Conservation (phyloP, 1,140 invertebrate species). For the Lordiphosa mommai region DNA sequence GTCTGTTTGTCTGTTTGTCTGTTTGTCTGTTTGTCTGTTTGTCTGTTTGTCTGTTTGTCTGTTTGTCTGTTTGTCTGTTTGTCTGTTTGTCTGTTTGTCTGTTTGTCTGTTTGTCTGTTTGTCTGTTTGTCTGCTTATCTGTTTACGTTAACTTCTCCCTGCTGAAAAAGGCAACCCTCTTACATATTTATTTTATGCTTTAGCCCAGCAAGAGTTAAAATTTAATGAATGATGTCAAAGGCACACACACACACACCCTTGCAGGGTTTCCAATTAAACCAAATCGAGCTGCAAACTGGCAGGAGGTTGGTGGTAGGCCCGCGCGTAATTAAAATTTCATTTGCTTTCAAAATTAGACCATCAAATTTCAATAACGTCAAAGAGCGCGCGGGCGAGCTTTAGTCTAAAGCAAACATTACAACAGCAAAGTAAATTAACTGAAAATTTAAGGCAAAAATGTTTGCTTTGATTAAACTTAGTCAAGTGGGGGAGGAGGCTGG, state of each 20-base stretch:
- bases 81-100: too few relatives aligned
- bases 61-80: too few relatives aligned
- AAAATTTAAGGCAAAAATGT: slow-evolving; percentile 54
- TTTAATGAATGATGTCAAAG: slow-evolving; percentile 66
- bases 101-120: too few relatives aligned
- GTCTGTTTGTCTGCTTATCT: too few relatives aligned
- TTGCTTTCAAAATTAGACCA: slow-evolving; percentile 64
- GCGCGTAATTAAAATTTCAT: slow-evolving; percentile 71
- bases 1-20: too few relatives aligned
- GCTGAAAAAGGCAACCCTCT: too few relatives aligned
- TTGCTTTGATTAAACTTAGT: slow-evolving; percentile 62
- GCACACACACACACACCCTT: slow-evolving; percentile 6
- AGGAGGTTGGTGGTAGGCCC: slow-evolving; percentile 17
- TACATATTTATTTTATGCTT: slow-evolving; percentile 15
- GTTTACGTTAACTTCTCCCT: too few relatives aligned
- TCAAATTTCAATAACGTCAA: slow-evolving; percentile 62
- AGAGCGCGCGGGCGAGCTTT: not conserved
- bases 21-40: too few relatives aligned
- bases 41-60: too few relatives aligned
- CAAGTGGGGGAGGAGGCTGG: slow-evolving; percentile 5
- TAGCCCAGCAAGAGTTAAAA: slow-evolving; percentile 50
- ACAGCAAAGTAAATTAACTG: slow-evolving; percentile 55
- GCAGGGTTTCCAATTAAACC: slow-evolving; percentile 45
- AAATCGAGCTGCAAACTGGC: slow-evolving; percentile 44
- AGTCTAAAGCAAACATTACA: slow-evolving; percentile 15